Base-by-base conservation (phyloP, 2,113 vertebrate species). In the Catharus fuscescens region DNA sequence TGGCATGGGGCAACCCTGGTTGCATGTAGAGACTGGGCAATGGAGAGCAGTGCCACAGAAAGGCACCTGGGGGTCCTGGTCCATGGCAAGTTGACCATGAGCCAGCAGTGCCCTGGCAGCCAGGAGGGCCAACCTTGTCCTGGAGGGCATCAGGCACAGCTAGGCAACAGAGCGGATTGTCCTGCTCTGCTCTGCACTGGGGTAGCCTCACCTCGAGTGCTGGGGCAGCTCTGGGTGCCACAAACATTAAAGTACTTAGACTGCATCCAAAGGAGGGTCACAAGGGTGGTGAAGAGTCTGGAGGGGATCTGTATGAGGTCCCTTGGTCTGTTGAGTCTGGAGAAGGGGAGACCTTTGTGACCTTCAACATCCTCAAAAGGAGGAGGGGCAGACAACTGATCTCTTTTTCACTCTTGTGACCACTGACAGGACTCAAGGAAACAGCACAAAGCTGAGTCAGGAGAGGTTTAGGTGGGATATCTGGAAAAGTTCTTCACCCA, bases 141-240 rank as follows among this genome's bases (percentile, higher is more conserved):
- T 26, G 26, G 38, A 40, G 38, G 3, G 5, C 48, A 88, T 48
- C 85, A 36, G 76, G 66, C 3, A 40, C 44, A 80, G 34, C 25
- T 0, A 0, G 50, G 34, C 10, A 19, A 56, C 31, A 16, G 40
- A 48, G 20, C n/a, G 14, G 19, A 71, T 2, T 79, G 74, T 62
- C 40, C 56, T 0, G 1, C 29, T 47, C 38, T 56, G 64, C 5
- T 9, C 48, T 50, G 47, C 18, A 2, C 31, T 52, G 32, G 47
- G 2, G n/a, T 0, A 0, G 13, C 65, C 34, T 62, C 74, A 14
- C 10, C 48, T 48, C 0, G 0, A 25, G 31, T 20, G 2, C 20
- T 25, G 17, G 31, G 47, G 7, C 16, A 40, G 13, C 16, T 71
- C 3, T 25, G n/a, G n/a, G 2, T 11, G 18, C 9, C 3, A 25